Evolutionary conservation across 2,888 invertebrate genomes (phyloP).

Genomic region (Microplitis deprimator): DNA sequence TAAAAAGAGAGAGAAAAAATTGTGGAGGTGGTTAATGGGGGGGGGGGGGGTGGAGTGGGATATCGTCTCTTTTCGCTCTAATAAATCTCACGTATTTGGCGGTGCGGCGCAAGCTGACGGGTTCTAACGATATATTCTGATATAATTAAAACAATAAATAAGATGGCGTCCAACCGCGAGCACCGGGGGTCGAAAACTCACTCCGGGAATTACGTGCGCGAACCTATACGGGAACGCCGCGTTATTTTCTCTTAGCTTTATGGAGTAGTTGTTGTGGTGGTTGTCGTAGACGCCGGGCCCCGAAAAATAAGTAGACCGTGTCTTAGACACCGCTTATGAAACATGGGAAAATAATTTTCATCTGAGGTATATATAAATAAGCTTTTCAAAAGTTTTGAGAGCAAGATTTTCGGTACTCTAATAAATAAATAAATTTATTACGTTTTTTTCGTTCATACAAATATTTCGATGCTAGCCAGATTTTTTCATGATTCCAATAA

Average conservation of each 20-base stretch:
- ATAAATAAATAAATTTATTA: too few relatives aligned
- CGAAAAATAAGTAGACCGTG: slow-evolving; percentile 57
- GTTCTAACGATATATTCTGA: slow-evolving; percentile 71
- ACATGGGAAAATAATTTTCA: slow-evolving; percentile 24
- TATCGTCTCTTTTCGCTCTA: slow-evolving; percentile 55
- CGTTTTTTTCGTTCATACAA: too few relatives aligned
- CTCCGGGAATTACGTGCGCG: slow-evolving; percentile 55
- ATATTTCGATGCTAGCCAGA: too few relatives aligned
- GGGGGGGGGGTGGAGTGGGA: slow-evolving; percentile 25
- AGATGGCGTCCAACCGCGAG: slow-evolving; percentile 70
- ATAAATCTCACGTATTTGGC: slow-evolving; percentile 69
- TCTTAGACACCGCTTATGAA: slow-evolving; percentile 52
- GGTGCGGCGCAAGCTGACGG: slow-evolving; percentile 66
- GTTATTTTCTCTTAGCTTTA: slow-evolving; percentile 39
- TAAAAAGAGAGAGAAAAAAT: slow-evolving; percentile 13
- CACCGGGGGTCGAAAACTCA: slow-evolving; percentile 68
- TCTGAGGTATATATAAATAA: not conserved
- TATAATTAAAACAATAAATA: slow-evolving; percentile 72
- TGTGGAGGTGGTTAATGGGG: slow-evolving; percentile 25
- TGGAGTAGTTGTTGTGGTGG: slow-evolving; percentile 28
- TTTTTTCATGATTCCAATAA: too few relatives aligned
- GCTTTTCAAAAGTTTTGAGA: too few relatives aligned
- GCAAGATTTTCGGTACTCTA: too few relatives aligned
- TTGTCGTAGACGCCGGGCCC: slow-evolving; percentile 45
- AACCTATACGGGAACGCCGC: slow-evolving; percentile 46